phyloP scores from a whole-genome alignment of 1,140 invertebrate genomes.

The Drusus annulatus region DNA sequence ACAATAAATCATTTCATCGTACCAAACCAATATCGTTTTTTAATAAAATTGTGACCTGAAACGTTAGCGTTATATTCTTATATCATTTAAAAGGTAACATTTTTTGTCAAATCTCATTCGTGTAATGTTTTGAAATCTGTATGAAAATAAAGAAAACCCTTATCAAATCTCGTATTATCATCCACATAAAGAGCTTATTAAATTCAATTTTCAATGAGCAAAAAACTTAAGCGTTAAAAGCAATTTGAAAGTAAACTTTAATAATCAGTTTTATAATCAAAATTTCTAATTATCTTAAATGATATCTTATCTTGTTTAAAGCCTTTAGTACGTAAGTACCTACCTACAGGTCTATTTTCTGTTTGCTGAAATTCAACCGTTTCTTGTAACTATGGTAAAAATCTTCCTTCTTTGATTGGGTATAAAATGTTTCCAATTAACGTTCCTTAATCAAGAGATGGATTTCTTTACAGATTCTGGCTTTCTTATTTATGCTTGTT shows the following conservation, averaged over 20 bases:
- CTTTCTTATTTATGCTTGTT: too few relatives aligned
- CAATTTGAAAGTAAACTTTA: constrained; percentile 10
- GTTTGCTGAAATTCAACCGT: too few relatives aligned
- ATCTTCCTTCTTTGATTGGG: constrained; percentile 10
- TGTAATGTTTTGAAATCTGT: neutral
- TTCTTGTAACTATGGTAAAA: too few relatives aligned
- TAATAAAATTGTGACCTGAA: too few relatives aligned
- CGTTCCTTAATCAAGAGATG: constrained; percentile 6
- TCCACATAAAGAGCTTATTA: neutral
- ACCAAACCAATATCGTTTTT: too few relatives aligned
- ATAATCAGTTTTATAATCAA: neutral
- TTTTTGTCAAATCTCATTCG: neutral
- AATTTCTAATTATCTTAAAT: constrained; percentile 2
- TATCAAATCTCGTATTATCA: neutral
- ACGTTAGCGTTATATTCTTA: neutral
- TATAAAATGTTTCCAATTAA: constrained; percentile 5
- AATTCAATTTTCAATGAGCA: neutral
- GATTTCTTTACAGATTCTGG: neutral
- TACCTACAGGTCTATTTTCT: too few relatives aligned
- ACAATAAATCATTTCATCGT: too few relatives aligned
- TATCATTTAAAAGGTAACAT: neutral
- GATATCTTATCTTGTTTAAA: neutral
- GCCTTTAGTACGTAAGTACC: too few relatives aligned
- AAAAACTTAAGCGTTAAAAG: neutral
- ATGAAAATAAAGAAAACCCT: neutral